phyloP scores from a whole-genome alignment of 2,797 vertebrate genomes.

The Scarus forsteni region DNA sequence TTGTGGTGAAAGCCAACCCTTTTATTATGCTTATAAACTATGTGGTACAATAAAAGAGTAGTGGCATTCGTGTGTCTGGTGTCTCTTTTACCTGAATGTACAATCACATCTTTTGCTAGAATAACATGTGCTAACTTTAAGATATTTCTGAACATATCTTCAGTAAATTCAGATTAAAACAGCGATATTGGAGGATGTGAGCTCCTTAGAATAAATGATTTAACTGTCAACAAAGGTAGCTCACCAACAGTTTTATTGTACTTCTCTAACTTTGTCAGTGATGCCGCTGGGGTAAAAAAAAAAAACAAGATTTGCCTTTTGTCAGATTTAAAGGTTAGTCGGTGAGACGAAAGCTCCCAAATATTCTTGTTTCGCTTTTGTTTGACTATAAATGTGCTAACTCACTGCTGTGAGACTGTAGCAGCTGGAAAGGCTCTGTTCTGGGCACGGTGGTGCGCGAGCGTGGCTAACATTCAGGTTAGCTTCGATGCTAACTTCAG shows the following conservation, averaged over 20 bases:
- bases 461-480: constrained; percentile 33
- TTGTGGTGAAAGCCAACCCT: not conserved
- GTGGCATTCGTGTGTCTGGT: not conserved
- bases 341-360: rapidly evolving
- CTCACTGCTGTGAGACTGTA: constrained; percentile 7
- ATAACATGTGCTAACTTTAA: too few relatives aligned
- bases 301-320: not conserved
- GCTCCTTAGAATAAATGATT: not conserved
- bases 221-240: not conserved
- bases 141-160: too few relatives aligned
- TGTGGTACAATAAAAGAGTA: rapidly evolving
- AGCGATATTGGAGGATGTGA: too few relatives aligned
- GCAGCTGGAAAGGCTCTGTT: constrained; percentile 4
- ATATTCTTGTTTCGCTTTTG: not conserved
- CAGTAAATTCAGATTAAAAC: too few relatives aligned
- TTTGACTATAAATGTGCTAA: constrained; percentile 15
- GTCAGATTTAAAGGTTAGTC: not conserved
- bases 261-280: not conserved
- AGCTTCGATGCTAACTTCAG: constrained; percentile 46
- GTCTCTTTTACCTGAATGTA: not conserved
- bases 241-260: constrained; percentile 1
- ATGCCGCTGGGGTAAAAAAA: not conserved
- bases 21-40: not conserved
- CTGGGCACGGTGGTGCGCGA: not conserved
- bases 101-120: too few relatives aligned